These are phyloP conservation scores for Prietella phreatophila DNA, from an alignment of 2,113 vertebrate species.

Conservation along the genomic window DNA sequence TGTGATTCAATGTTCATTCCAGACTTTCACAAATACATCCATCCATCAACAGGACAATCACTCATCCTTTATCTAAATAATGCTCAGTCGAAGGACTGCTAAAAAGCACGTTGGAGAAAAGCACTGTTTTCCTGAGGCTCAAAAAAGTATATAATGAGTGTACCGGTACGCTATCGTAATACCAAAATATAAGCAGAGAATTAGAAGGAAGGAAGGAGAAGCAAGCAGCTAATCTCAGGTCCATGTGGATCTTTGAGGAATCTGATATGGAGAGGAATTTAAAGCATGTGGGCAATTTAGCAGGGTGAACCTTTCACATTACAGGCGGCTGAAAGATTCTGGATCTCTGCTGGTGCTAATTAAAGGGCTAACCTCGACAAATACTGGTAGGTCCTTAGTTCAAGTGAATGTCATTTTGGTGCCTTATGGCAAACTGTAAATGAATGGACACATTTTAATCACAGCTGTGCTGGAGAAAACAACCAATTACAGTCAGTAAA, in stretches of 20 bases:
- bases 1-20: neutral
- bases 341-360: neutral
- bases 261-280: neutral
- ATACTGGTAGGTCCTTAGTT: neutral
- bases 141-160: neutral
- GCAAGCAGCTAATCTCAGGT: neutral
- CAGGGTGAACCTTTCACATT: neutral
- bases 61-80: neutral
- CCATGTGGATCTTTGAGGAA: neutral
- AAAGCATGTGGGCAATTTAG: neutral
- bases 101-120: neutral
- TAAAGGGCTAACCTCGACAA: conserved; percentile 12
- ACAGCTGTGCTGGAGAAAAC: conserved; percentile 27
- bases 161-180: neutral
- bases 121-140: neutral
- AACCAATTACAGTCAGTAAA: conserved; percentile 23
- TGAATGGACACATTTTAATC: conserved; percentile 14
- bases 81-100: neutral
- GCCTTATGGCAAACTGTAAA: conserved; percentile 7
- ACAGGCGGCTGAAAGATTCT: neutral
- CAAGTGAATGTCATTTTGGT: neutral
- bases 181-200: neutral
- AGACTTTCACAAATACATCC: neutral
- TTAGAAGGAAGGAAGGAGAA: neutral
- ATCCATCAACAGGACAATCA: neutral